phyloP scores from a whole-genome alignment of 2,888 invertebrate genomes.

The Autographa pulchrina region DNA sequence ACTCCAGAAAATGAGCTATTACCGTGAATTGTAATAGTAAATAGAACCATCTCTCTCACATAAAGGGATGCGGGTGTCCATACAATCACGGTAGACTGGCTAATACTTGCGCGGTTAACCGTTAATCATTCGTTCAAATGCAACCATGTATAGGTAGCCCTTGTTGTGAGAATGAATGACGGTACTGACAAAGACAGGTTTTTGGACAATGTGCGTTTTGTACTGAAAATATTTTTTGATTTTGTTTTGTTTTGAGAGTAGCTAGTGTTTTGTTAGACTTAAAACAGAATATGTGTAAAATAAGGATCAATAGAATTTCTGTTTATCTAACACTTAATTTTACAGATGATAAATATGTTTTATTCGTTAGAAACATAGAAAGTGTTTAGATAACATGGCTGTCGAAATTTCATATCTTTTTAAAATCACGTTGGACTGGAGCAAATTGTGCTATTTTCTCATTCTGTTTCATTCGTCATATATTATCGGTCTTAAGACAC shows the following conservation, averaged over 20 bases:
- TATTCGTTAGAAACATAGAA: no score
- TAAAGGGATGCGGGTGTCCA: slow-evolving; percentile 6
- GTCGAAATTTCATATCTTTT: no score
- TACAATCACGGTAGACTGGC: slow-evolving; percentile 2
- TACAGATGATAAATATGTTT: no score
- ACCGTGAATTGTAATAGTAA: not conserved
- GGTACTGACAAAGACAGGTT: not conserved
- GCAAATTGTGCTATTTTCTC: not conserved
- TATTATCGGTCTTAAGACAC: not conserved
- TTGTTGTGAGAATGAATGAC: not conserved
- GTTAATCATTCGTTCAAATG: slow-evolving; percentile 13
- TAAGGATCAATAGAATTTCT: no score
- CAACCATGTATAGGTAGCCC: not conserved
- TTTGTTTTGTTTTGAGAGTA: no score
- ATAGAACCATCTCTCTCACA: not conserved
- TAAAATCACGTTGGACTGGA: not conserved
- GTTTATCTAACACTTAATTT: no score
- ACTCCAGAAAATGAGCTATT: not conserved
- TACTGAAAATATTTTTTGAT: not conserved
- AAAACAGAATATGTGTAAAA: no score
- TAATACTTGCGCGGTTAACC: slow-evolving; percentile 8
- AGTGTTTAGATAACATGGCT: no score
- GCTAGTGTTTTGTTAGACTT: no score
- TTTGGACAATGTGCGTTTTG: not conserved
- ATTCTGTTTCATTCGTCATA: not conserved